Conservation (phyloP, 1,140 invertebrate species). For the Leptopilina clavipes region DNA sequence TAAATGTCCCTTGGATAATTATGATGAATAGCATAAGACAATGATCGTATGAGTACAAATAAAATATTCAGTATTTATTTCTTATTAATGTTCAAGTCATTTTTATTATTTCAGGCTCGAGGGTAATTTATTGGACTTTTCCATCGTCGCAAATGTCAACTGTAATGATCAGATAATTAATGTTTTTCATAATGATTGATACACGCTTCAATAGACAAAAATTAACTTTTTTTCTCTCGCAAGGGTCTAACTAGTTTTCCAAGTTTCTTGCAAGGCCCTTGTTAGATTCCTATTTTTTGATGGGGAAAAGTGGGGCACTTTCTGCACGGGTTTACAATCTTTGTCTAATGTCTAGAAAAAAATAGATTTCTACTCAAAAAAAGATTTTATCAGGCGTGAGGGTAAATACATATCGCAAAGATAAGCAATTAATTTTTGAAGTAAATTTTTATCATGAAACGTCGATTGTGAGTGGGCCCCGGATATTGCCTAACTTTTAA, state of each 20-base stretch:
- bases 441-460: not conserved
- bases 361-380: too few relatives aligned
- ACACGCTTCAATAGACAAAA: not conserved
- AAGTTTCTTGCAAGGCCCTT: too few relatives aligned
- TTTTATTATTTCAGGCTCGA: not conserved
- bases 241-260: too few relatives aligned
- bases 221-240: too few relatives aligned
- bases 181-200: conserved; percentile 3
- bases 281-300: too few relatives aligned
- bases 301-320: too few relatives aligned
- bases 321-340: too few relatives aligned
- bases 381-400: too few relatives aligned
- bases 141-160: not conserved
- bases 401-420: too few relatives aligned
- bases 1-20: not conserved
- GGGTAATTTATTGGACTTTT: not conserved
- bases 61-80: not conserved
- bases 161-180: not conserved
- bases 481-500: conserved; percentile 55
- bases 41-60: not conserved
- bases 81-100: not conserved
- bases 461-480: conserved; percentile 16
- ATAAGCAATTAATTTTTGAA: not conserved
- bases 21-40: conserved; percentile 11
- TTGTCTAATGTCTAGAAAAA: too few relatives aligned